A percentile compares a stretch with the other conserved stretches of the same genome.
phyloP scores from a whole-genome alignment of 2,113 vertebrate genomes.

The Lagopus muta region DNA sequence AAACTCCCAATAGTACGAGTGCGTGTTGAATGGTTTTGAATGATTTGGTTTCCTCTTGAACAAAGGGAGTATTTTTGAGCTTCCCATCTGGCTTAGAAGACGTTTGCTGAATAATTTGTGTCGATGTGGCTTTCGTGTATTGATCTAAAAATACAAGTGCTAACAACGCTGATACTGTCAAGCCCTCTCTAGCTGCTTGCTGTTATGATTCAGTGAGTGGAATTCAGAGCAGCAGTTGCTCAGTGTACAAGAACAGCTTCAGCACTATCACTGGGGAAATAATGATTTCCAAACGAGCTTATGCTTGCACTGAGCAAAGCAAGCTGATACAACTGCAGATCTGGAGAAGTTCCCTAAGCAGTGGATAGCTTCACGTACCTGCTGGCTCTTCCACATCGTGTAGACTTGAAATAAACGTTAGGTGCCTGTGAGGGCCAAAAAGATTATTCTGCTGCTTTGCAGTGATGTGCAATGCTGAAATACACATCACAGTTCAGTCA shows the following conservation, averaged over 20 bases:
- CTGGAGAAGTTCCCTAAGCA: background rate
- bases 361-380: background rate
- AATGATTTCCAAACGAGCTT: conserved; percentile 29
- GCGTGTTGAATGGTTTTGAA: conserved; percentile 21
- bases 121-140: conserved; percentile 62
- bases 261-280: conserved; percentile 7
- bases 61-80: conserved; percentile 48
- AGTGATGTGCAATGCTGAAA: background rate
- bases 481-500: background rate
- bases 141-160: conserved; percentile 61
- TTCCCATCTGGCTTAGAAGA: conserved; percentile 67
- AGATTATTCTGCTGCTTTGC: background rate
- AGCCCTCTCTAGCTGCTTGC: conserved; percentile 26
- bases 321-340: background rate
- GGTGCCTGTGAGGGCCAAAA: background rate
- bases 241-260: background rate
- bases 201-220: background rate
- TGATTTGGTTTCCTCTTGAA: conserved; percentile 55
- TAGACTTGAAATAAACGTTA: background rate
- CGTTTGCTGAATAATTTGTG: conserved; percentile 68
- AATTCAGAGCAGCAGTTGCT: background rate
- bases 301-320: background rate
- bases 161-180: conserved; percentile 40
- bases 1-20: background rate
- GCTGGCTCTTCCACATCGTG: background rate